Evolutionary conservation across 2,797 vertebrate species (phyloP), one percentile per base, ranked within the genome.

Genomic region (Etheostoma nigrum): DNA sequence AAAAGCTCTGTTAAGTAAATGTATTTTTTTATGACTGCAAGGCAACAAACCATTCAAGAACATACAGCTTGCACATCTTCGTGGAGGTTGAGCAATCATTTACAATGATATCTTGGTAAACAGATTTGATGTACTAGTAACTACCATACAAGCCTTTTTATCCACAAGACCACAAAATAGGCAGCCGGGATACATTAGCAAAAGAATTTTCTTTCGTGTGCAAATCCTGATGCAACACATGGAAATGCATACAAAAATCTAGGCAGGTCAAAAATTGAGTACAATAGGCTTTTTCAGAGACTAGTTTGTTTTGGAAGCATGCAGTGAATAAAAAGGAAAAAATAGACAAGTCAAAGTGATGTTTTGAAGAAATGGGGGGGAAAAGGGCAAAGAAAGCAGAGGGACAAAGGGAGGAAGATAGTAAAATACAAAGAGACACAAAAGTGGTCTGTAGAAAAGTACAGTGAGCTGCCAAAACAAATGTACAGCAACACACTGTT

Each of bases 401-500:
- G 6, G 45, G 48, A 80, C 40, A 76, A 69, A 74, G 15, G 13
- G 33, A 57, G 25, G 71, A 63, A 85, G 80, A 81, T 10, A 21
- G 30, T 64, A n/a, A 68, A 70, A 81, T 10, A 78, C 25, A 82
- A 54, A 77, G 72, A 79, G 51, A 65, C 27, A 23, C 18, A 67
- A 45, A 40, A 44, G 68, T 47, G 59, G 27, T 73, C 55, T 64
- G 79, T 42, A n/a, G 70, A 70, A 75, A 74, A 23, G 64, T n/a
- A 61, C 1, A 36, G 70, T 60, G 23, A 83, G 72, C 62, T 76
- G 70, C 49, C 67, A 75, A 73, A 83, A 63, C 72, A 85, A 74
- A 82, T 77, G 55, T 40, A 81, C 83, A 90, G 83, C 85, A 93
- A 90, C 83, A 88, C 86, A 79, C 5, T 18, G 30, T 66, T 74